Base-by-base conservation (phyloP, 2,113 vertebrate genomes). In the Nerophis ophidion region DNA sequence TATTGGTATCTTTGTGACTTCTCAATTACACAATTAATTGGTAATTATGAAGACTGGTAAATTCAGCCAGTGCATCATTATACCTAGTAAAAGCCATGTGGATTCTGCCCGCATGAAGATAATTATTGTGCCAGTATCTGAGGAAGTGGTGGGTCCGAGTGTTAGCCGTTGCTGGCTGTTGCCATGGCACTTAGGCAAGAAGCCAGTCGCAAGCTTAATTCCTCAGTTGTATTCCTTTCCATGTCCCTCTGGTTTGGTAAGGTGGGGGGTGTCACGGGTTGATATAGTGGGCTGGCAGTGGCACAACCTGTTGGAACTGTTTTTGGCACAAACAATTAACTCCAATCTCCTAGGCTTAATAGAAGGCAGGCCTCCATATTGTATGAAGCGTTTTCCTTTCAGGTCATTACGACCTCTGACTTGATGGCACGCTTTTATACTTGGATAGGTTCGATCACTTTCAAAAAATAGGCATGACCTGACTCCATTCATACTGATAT, bases 11-110 rank as follows among this genome's bases (percentile, higher is more conserved):
- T 91, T 91, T 92, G 90, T 94, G 92, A 95, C 95, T 92, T 93
- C 91, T 89, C 93, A 90, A 90, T 92, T 92, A 94, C 91, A 93
- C 92, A 95, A 95, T 96, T 96, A 95, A 95, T 92, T 88, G 88
- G 84, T 93, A 94, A 97, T 97, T 94, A 94, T 90, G 90, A 87
- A 90, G 86, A 91, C 90, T 90, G 89, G 90, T 86, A 90, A 90
- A 82, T 94, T 93, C 91, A 84, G 77, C 89, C 92, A 80, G 91
- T 87, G 69, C 85, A 87, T 91, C 92, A 90, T 92, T 91, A 90
- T 86, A 91, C 87, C 92, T 90, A 91, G 91, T 93, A 91, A 89
- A 92, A 91, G 88, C 90, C 81, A 84, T 87, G 89, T 89, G 86
- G 91, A 90, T 91, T 92, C 90, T 88, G 92, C 93, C 94, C 92